Evolutionary conservation across 1,140 invertebrate genomes (phyloP).

Genomic region (Zaprionus inermis): DNA sequence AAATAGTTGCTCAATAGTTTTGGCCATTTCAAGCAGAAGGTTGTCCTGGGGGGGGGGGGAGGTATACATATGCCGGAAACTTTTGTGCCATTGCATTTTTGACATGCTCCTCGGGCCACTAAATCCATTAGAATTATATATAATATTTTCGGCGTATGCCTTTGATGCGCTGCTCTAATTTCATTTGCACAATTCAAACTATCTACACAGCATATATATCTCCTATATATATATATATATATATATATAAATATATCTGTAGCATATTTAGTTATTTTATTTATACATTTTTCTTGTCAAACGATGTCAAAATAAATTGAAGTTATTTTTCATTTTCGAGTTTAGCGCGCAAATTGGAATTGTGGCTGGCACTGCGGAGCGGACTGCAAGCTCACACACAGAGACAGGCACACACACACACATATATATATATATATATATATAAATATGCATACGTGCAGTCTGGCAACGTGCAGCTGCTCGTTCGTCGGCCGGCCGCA

Average conservation of each 20-base stretch:
- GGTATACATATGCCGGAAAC: slow-evolving; percentile 40
- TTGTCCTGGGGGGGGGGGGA: neutral
- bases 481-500: slow-evolving; percentile 56
- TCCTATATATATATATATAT: too few species aligned
- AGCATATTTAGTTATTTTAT: slow-evolving; percentile 59
- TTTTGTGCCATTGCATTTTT: slow-evolving; percentile 63
- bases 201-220: too few species aligned
- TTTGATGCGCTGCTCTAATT: slow-evolving; percentile 77
- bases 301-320: slow-evolving; percentile 78
- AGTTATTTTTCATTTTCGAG: slow-evolving; percentile 68
- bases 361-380: slow-evolving; percentile 31
- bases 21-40: too few species aligned
- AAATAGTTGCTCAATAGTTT: slow-evolving; percentile 74
- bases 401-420: neutral
- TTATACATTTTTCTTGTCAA: slow-evolving; percentile 37
- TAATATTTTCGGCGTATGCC: slow-evolving; percentile 65
- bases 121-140: slow-evolving; percentile 79
- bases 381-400: neutral
- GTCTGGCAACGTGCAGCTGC: slow-evolving; percentile 64
- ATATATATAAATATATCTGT: slow-evolving; percentile 5
- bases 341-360: slow-evolving; percentile 41
- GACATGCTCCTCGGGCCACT: slow-evolving; percentile 75
- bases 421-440: too few species aligned
- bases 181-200: slow-evolving; percentile 64
- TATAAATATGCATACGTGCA: slow-evolving; percentile 40